Evolutionary conservation across 2,888 invertebrate species (phyloP).

Genomic region (Oxycera nigricornis): DNA sequence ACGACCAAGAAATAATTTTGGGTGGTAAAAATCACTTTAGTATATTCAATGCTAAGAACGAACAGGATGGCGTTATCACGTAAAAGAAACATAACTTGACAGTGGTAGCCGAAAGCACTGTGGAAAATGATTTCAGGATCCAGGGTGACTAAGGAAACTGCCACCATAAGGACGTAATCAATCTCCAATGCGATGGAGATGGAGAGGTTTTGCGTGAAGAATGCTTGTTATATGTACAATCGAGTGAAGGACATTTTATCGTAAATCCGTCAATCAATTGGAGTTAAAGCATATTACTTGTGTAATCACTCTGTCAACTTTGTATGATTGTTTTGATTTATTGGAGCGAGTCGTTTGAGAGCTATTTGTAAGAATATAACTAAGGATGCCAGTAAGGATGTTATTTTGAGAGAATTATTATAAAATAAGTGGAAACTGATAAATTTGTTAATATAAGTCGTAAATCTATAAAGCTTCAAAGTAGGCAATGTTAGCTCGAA

Average conservation of each 20-base stretch:
- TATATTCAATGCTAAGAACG: too few species aligned
- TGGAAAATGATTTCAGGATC: neutral
- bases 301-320: neutral
- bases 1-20: too few species aligned
- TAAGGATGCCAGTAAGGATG: too few species aligned
- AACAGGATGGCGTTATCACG: neutral
- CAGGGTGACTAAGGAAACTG: neutral
- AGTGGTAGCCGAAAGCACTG: neutral
- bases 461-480: too few species aligned
- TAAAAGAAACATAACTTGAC: neutral
- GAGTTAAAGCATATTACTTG: constrained; percentile 3
- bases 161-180: neutral
- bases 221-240: constrained; percentile 6
- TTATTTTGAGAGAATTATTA: too few species aligned
- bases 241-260: constrained; percentile 10
- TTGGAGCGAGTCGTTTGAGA: too few species aligned
- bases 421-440: too few species aligned
- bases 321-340: neutral
- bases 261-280: constrained; percentile 22
- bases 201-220: neutral
- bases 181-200: constrained; percentile 3
- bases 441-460: too few species aligned
- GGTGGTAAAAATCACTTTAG: too few species aligned
- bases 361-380: too few species aligned
- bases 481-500: too few species aligned